Percentiles rank a stretch among this genome's conserved stretches.
These are phyloP conservation scores for Acipenser oxyrinchus DNA, from an alignment of 2,797 vertebrate species.

Conservation along the genomic window DNA sequence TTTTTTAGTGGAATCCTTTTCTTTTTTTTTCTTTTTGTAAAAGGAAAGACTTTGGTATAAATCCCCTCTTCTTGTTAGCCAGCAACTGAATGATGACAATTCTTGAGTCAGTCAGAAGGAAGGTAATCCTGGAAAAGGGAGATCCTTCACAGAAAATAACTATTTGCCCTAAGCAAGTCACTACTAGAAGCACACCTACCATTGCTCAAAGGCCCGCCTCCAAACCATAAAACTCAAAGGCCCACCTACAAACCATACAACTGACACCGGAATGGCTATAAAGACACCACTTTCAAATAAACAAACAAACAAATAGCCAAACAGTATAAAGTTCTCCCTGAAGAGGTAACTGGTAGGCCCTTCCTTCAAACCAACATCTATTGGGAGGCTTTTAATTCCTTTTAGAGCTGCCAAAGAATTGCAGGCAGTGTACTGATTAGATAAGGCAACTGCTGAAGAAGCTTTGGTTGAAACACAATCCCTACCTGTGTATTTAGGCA, in stretches of 20 bases:
- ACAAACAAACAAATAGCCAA: constrained; percentile 49
- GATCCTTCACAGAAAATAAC: constrained; percentile 45
- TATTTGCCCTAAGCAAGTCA: constrained; percentile 26
- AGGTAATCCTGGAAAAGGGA: constrained; percentile 45
- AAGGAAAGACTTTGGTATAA: no score
- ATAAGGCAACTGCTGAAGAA: constrained; percentile 33
- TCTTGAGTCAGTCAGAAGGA: constrained; percentile 42
- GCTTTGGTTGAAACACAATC: constrained; percentile 35
- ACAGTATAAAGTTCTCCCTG: constrained; percentile 48
- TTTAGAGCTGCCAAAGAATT: constrained; percentile 36
- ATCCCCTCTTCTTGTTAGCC: no score
- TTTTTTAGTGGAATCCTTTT: no score
- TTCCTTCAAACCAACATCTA: constrained; percentile 43
- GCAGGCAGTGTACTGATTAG: constrained; percentile 1
- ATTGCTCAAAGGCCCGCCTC: constrained; percentile 36
- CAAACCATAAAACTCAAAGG: constrained; percentile 38
- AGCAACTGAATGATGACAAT: no score
- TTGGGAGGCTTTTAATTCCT: constrained; percentile 38
- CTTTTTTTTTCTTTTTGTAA: no score
- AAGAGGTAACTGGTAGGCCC: constrained; percentile 35
- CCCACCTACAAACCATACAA: constrained; percentile 36
- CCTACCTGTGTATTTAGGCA: constrained; percentile 54
- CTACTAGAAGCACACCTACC: constrained; percentile 6
- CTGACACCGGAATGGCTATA: constrained; percentile 28
- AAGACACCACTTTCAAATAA: constrained; percentile 38